Evolutionary conservation across 1,140 invertebrate species (phyloP).

Genomic region (Ostrea denselamellosa): DNA sequence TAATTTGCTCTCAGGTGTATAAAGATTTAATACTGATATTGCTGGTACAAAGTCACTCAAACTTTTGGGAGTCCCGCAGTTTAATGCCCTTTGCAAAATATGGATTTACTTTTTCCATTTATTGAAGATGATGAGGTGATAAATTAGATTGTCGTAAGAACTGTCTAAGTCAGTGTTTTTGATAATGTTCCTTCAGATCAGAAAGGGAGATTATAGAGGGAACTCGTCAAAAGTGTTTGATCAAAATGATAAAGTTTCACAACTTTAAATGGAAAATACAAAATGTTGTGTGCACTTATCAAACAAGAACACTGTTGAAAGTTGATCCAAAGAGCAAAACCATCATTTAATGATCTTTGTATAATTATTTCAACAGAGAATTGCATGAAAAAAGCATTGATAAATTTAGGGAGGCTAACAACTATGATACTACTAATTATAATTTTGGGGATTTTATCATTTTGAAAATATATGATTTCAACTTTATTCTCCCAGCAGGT

Average conservation of each 20-base stretch:
- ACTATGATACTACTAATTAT: no score
- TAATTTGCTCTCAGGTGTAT: conserved; percentile 28
- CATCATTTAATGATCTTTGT: not conserved
- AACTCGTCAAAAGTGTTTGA: conserved; percentile 2
- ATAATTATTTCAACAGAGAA: not conserved
- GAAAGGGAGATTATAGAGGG: not conserved
- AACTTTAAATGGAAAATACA: conserved; percentile 13
- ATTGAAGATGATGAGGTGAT: conserved; percentile 22
- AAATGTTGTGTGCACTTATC: not conserved
- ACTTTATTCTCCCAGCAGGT: no score
- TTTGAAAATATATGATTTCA: no score
- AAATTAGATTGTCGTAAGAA: conserved; percentile 22
- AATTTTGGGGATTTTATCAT: no score
- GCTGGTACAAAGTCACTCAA: not conserved
- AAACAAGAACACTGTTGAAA: not conserved
- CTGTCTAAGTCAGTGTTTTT: conserved; percentile 26
- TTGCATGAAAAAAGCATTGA: not conserved
- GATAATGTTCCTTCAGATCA: conserved; percentile 4
- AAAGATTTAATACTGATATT: conserved; percentile 8
- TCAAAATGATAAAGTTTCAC: conserved; percentile 17
- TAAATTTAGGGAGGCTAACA: no score
- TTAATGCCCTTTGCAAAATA: conserved; percentile 21
- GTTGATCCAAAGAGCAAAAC: not conserved
- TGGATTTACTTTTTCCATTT: conserved; percentile 30
- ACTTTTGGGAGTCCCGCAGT: not conserved